A percentile compares a stretch with the other conserved stretches of the same genome.
These are phyloP conservation scores for Propsilocerus akamusi DNA, from an alignment of 1,140 invertebrate genomes.

Conservation along the genomic window DNA sequence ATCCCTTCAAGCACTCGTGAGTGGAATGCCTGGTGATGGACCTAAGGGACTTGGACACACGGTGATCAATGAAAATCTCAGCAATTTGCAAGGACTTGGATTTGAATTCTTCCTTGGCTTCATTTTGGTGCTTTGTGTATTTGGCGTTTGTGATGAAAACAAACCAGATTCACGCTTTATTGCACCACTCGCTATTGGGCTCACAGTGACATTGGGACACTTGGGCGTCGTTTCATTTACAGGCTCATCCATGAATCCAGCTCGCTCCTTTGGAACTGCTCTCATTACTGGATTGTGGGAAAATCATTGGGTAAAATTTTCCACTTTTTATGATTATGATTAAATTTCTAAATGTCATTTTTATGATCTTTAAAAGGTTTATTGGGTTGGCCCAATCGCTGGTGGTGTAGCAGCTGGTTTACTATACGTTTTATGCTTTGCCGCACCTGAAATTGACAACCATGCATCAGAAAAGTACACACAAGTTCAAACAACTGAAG, in stretches of 20 bases:
- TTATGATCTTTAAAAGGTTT: slow-evolving; percentile 35
- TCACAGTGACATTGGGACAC: slow-evolving; percentile 73
- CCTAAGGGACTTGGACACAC: slow-evolving; percentile 43
- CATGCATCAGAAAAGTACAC: not conserved
- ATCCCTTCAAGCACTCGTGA: slow-evolving; percentile 30
- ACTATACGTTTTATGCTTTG: slow-evolving; percentile 53
- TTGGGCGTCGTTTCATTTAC: slow-evolving; percentile 69
- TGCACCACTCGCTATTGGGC: slow-evolving; percentile 74
- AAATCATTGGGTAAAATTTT: slow-evolving; percentile 57
- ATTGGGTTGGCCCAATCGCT: slow-evolving; percentile 70
- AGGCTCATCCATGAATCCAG: slow-evolving; percentile 79
- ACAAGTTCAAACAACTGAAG: not conserved
- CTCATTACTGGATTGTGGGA: slow-evolving; percentile 53
- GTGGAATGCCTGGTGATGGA: slow-evolving; percentile 27
- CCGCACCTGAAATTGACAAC: slow-evolving; percentile 24
- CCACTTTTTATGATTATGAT: not conserved
- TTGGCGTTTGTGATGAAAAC: slow-evolving; percentile 61
- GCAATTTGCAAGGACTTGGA: slow-evolving; percentile 57
- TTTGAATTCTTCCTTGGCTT: slow-evolving; percentile 83
- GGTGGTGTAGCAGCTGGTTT: slow-evolving; percentile 60
- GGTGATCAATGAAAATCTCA: slow-evolving; percentile 31
- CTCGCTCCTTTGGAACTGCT: slow-evolving; percentile 67
- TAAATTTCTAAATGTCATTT: not conserved
- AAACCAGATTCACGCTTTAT: slow-evolving; percentile 47
- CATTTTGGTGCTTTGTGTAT: slow-evolving; percentile 71